Evolutionary conservation across 2,888 invertebrate species (phyloP).

Genomic region (Drosophila hawaiiensis): DNA sequence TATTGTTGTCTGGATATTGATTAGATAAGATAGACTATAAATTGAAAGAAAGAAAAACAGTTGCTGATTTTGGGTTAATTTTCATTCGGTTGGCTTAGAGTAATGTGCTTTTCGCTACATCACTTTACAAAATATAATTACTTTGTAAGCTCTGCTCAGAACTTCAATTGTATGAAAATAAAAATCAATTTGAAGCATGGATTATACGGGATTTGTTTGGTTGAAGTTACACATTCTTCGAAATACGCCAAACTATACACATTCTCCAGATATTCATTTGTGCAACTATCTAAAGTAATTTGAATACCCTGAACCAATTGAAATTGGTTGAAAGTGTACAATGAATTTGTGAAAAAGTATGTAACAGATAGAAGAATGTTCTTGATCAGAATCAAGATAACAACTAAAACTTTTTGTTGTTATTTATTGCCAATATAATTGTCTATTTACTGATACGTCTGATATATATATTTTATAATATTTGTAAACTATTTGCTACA

Average conservation of each 20-base stretch:
- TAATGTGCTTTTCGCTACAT: constrained; percentile 12
- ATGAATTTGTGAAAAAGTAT: background rate
- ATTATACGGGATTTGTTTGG: background rate
- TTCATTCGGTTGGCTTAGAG: background rate
- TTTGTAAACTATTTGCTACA: background rate
- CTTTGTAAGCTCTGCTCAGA: background rate
- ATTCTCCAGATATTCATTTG: constrained; percentile 1
- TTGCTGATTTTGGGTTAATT: background rate
- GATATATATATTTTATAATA: too few relatives aligned
- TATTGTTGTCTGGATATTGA: background rate
- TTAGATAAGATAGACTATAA: background rate
- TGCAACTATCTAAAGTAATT: background rate
- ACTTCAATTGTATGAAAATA: constrained; percentile 3
- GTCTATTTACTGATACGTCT: too few relatives aligned
- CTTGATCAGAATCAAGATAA: background rate
- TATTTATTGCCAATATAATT: too few relatives aligned
- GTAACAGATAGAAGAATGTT: background rate
- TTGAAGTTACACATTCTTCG: constrained; percentile 2
- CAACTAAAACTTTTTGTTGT: too few relatives aligned
- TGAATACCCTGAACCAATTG: background rate
- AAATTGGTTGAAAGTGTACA: background rate
- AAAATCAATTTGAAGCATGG: background rate
- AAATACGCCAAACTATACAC: background rate
- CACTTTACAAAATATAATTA: background rate
- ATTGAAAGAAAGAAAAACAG: background rate